Base-by-base conservation (phyloP, 2,113 vertebrate species). In the Crocuta crocuta region DNA sequence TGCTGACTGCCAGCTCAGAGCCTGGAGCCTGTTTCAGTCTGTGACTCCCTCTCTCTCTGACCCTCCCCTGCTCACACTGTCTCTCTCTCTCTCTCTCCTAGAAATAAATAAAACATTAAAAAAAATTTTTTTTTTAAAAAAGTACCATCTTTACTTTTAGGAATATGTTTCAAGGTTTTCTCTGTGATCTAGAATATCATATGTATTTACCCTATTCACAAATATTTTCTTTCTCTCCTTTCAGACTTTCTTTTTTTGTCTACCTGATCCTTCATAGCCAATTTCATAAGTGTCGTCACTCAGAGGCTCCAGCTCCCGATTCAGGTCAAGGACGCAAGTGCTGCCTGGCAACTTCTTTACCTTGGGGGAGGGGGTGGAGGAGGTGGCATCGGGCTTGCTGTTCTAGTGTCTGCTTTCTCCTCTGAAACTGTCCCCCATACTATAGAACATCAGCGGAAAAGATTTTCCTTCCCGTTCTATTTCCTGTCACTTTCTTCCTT, bases 161-260 rank as follows among this genome's bases (percentile, higher is more conserved):
- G 43, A 79, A 65, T 81, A 74, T 71, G 7, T 90, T 90, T 86
- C 89, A 61, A 88, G 65, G 24, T 95, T 95, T 83, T 80, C 58
- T 90, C 58, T 61, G 87, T 91, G 91, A 35, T 79, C 63, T 84
- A 50, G 10, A 53, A 5, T 88, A 43, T 76, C 39, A 21, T 21
- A 35, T 58, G 63, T 53, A 53, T 90, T 92, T 76, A 66, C 4
- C 39, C 21, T 63, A 5, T 55, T 94, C 17, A 48, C 39, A 66
- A 71, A 53, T 79, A 83, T 78, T 92, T 58, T 86, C 55, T 73
- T 73, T 45, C 31, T 87, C 55, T 43, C 23, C 16, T 24, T 58
- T 97, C n/a, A 70, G 17, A 28, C 33, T 66, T 66, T 65, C 35
- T 16, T 50, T 55, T 58, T 71, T 94, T 48, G 13, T 90, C 68